phyloP scores from a whole-genome alignment of 2,113 vertebrate species.

The Laticauda laticaudata region DNA sequence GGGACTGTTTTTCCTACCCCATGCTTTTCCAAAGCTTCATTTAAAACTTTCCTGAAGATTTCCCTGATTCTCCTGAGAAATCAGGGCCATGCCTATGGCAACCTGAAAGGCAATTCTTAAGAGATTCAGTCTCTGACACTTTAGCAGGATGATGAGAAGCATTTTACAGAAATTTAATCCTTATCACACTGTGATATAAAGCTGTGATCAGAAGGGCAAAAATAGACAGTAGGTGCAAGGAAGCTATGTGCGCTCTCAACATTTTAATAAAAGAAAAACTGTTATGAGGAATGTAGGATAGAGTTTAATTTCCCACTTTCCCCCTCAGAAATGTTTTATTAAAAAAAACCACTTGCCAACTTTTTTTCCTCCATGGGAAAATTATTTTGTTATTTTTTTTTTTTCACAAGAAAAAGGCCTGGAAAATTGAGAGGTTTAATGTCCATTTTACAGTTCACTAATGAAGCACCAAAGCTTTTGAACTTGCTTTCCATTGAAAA shows the following conservation, averaged over 20 bases:
- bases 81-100: not conserved
- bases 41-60: not conserved
- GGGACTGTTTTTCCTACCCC: not conserved
- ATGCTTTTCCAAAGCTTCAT: not conserved
- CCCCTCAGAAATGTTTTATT: not conserved
- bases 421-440: not conserved
- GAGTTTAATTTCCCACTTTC: not conserved
- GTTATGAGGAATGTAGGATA: not conserved
- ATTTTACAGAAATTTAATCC: not conserved
- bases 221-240: not conserved
- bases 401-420: not conserved
- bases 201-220: not conserved
- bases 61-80: not conserved
- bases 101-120: not conserved
- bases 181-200: not conserved
- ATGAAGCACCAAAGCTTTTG: not conserved
- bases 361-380: not conserved
- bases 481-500: not conserved
- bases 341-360: not conserved
- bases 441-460: not conserved
- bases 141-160: not conserved
- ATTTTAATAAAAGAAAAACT: not conserved
- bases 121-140: not conserved
- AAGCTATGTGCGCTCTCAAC: not conserved
- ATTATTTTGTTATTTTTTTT: not conserved